Base-by-base conservation (phyloP, 1,140 invertebrate genomes). In the Zaprionus gabonicus region DNA sequence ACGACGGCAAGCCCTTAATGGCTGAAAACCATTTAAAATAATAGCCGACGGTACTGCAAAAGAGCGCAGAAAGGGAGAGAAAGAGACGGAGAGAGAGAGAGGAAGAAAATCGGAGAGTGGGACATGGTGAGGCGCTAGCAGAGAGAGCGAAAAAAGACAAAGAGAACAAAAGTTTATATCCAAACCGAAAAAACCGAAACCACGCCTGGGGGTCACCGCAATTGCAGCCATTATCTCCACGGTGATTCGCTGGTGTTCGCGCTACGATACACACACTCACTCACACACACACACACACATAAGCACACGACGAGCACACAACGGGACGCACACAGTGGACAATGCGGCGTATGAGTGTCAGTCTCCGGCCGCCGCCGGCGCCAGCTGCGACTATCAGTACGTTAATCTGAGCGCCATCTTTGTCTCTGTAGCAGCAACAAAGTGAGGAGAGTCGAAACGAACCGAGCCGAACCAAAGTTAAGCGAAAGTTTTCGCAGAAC, bases 1-100 rank as follows among this genome's bases (percentile, higher is more conserved):
- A 41, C 58, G 56, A 44, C 20, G 38, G 67, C 75, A 69, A 88
- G 73, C 79, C 85, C 85, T 90, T 90, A 88, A 90, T 88, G 79
- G 86, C 85, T 84, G 79, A 88, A 88, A 88, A 88, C 84, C 84
- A 88, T 88, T 88, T 90, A 88, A 88, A 88, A 88, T 88, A 69
- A 88, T 88, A 69, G 84, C 84, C 80, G 78, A 75, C 60, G 85
- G 84, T 81, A 20, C 28, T 66, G 70, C 74, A 72, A 76, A 67
- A 77, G 69, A 81, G 81, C 78, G 80, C 75, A 81, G 66, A 17
- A 59, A 64, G 58, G 64, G 65, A 71, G 44, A 31, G 51, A 67
- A 67, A 38, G 58, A 15, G 68, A 58, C 20, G 38, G 57, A 31
- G 58, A 41, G 56, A 59, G 67, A 49, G 55, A 20, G 31, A 41